Base-by-base conservation (phyloP, 2,113 vertebrate genomes). In the Sinocyclocheilus grahami region DNA sequence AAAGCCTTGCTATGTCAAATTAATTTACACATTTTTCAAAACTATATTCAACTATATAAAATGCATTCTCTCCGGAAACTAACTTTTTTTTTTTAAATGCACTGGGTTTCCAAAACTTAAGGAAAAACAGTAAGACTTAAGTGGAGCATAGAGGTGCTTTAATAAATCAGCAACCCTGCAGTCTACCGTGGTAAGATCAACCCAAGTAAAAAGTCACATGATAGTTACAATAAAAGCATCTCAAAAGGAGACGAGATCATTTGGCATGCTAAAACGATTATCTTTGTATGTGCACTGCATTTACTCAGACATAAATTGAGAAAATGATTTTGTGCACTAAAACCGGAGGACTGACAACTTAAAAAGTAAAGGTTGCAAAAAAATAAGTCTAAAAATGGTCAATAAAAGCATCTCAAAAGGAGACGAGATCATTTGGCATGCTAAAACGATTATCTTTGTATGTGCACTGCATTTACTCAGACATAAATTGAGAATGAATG, bases 121-220 rank as follows among this genome's bases (percentile, higher is more conserved):
- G 20, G 20, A 24, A 72, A 46, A 24, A 24, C 2, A n/a, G 20
- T 20, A 0, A 42, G 5, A 20, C 24, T 20, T 13, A 3, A 12
- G 33, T 27, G 2, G n/a, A 9, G 48, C 55, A 48, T 39, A 12
- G 55, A 39, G 65, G 46, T 55, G 46, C 51, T 81, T 81, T 81
- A 48, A 46, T 81, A 63, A 27, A 9, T 46, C 60, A 65, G 60
- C 60, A 81, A 65, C 60, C 79, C 63, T 48, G 79, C 39, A 65
- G 24, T 65, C 3, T 42, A 30, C 16, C 60, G 46, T 65, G n/a
- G 46, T 27, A 3, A 63, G n/a, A 81, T 24, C 16, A 65, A 4
- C 7, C 7, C 55, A 42, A 16, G 55, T 42, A 27, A 24, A 42
- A 48, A 24, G n/a, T 48, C 39, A 80, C 12, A 39, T 62, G 53